phyloP scores from a whole-genome alignment of 2,888 invertebrate species.

The Cryptocheilus praepositus region DNA sequence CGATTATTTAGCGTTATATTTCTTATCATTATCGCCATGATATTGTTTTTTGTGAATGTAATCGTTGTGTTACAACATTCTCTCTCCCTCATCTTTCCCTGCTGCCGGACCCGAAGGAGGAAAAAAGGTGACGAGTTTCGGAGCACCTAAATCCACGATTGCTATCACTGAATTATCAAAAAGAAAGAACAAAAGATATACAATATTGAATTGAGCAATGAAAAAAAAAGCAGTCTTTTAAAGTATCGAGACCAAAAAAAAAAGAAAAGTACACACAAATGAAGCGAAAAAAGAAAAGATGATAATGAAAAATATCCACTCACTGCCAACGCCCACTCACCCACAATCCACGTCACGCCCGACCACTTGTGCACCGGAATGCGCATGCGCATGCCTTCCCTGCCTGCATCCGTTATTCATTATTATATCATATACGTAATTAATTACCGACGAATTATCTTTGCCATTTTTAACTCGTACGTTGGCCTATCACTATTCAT shows the following conservation, averaged over 20 bases:
- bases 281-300: conserved; percentile 36
- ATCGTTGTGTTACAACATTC: conserved; percentile 75
- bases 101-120: conserved; percentile 78
- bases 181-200: conserved; percentile 36
- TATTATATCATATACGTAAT: conserved; percentile 49
- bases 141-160: conserved; percentile 75
- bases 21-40: conserved; percentile 67
- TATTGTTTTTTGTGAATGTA: conserved; percentile 74
- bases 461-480: conserved; percentile 39
- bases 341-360: conserved; percentile 64
- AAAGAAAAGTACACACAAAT: conserved; percentile 32
- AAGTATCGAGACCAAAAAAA: conserved; percentile 28
- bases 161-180: conserved; percentile 61
- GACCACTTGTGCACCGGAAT: conserved; percentile 69
- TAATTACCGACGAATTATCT: conserved; percentile 45
- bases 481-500: conserved; percentile 49
- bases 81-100: conserved; percentile 74
- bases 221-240: conserved; percentile 27
- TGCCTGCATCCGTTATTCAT: conserved; percentile 59
- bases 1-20: conserved; percentile 72
- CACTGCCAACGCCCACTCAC: conserved; percentile 66
- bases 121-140: conserved; percentile 81
- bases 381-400: conserved; percentile 71
- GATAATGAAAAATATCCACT: conserved; percentile 59
- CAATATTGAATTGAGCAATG: conserved; percentile 34